Base-by-base conservation (phyloP, 2,888 invertebrate genomes). In the Disparrhopalites patrizii region DNA sequence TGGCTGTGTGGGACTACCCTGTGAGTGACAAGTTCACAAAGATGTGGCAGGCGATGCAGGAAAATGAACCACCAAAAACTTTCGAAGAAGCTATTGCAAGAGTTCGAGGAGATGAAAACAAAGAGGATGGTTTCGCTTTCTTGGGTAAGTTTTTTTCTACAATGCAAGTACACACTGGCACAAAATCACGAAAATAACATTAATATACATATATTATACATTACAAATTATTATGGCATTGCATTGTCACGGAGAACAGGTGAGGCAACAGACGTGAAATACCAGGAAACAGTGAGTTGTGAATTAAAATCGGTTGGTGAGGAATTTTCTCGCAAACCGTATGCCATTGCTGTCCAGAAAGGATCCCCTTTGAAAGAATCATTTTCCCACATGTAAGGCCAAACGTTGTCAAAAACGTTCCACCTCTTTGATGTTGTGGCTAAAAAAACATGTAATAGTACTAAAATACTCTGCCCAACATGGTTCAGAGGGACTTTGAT, bases 1-100 rank as follows among this genome's bases (percentile, higher is more conserved):
- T 97, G 18, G 97, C 98, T 0, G 98, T 98, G 0, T 98, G 97
- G 97, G 97, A 98, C 79, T 98, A 98, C 79, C 98, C 98, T 0
- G 95, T 98, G 0, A 94, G 94, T 77, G 96, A 98, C 80, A 97
- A 94, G 78, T 98, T 94, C 79, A 97, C 95, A 43, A 98, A 97
- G 81, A 95, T 99, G 89, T 96, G 96, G 91, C 92, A 95, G 78
- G 92, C 93, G 0, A 98, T 97, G 93, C 84, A 86, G 76, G 87
- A 88, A 74, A 90, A 94, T 0, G 86, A 85, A 0, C 83, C 97
- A 13, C 97, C 97, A 0, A 82, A 85, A 31, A 85, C 85, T 3
- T 83, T 91, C 43, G 87, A 89, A 0, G 90, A 90, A 72, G 97
- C 95, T 0, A 81, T 96, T 0, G 82, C 83, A 8, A 83, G 89